phyloP scores from a whole-genome alignment of 2,888 invertebrate species.

The Cryptus viduatorius region DNA sequence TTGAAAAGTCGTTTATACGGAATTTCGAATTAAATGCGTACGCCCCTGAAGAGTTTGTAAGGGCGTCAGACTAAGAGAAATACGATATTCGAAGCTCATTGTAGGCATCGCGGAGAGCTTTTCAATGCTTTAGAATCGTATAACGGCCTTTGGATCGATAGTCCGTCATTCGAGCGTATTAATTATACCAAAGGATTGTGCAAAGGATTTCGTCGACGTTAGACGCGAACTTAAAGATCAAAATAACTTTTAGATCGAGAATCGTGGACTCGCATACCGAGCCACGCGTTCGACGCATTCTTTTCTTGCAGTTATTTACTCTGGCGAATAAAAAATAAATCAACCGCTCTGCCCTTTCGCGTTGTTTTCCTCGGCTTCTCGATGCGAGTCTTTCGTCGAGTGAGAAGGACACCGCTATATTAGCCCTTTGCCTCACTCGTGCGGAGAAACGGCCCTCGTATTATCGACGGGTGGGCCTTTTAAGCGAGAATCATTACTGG shows the following conservation, averaged over 20 bases:
- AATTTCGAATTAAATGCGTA: neutral
- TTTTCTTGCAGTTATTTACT: neutral
- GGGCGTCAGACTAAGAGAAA: neutral
- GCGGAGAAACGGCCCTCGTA: slow-evolving; percentile 4
- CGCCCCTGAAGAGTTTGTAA: neutral
- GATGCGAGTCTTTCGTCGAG: neutral
- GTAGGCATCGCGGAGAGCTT: neutral
- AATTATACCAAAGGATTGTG: slow-evolving; percentile 62
- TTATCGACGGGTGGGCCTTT: slow-evolving; percentile 42
- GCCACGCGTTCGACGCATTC: neutral
- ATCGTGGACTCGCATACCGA: neutral
- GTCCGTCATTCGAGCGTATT: slow-evolving; percentile 61
- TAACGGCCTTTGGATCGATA: slow-evolving; percentile 55
- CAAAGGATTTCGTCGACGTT: slow-evolving; percentile 33
- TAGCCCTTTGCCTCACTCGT: slow-evolving; percentile 21
- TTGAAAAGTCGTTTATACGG: too few species aligned
- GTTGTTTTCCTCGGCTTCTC: neutral
- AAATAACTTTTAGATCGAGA: neutral
- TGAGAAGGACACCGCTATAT: neutral
- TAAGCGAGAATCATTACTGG: slow-evolving; percentile 36
- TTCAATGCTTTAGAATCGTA: slow-evolving; percentile 19
- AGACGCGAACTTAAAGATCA: neutral
- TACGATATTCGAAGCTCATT: slow-evolving; percentile 10
- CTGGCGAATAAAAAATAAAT: neutral
- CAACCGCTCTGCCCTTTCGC: neutral